Conservation (phyloP, 2,888 invertebrate species). For the Yponomeuta malinellus region DNA sequence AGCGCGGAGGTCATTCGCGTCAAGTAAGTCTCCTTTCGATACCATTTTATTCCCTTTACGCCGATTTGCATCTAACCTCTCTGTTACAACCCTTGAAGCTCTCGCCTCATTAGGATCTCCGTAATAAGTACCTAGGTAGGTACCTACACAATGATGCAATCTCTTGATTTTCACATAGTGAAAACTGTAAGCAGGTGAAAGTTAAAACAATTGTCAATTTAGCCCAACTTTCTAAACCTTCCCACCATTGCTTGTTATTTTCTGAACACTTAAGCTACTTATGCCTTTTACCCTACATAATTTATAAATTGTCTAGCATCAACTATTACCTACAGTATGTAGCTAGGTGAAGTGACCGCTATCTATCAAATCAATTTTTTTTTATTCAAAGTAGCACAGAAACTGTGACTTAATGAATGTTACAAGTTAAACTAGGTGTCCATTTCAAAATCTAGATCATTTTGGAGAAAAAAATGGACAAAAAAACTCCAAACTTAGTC, state of each 20-base stretch:
- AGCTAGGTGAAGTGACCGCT: no score
- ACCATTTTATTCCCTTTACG: conserved; percentile 12
- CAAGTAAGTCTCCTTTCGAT: conserved; percentile 43
- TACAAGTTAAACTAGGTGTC: no score
- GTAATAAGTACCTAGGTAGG: background rate
- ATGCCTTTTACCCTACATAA: no score
- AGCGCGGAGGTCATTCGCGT: conserved; percentile 41
- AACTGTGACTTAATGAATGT: no score
- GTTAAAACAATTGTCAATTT: background rate
- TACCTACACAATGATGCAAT: background rate
- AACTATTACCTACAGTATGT: no score
- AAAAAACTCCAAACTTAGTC: no score
- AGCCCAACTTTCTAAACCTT: background rate
- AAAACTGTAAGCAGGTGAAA: background rate
- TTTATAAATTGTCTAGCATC: no score
- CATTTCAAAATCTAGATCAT: no score
- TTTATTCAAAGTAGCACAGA: no score
- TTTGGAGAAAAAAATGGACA: no score
- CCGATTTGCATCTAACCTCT: conserved; percentile 9
- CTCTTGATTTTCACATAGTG: background rate
- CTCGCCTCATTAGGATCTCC: background rate
- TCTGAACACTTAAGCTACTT: no score
- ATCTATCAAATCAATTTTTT: no score
- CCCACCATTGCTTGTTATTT: background rate
- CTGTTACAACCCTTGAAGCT: conserved; percentile 25